A percentile compares a stretch with the other conserved stretches of the same genome.
These are phyloP conservation scores for Neuroterus valhalla DNA, from an alignment of 1,140 invertebrate genomes.

Conservation along the genomic window DNA sequence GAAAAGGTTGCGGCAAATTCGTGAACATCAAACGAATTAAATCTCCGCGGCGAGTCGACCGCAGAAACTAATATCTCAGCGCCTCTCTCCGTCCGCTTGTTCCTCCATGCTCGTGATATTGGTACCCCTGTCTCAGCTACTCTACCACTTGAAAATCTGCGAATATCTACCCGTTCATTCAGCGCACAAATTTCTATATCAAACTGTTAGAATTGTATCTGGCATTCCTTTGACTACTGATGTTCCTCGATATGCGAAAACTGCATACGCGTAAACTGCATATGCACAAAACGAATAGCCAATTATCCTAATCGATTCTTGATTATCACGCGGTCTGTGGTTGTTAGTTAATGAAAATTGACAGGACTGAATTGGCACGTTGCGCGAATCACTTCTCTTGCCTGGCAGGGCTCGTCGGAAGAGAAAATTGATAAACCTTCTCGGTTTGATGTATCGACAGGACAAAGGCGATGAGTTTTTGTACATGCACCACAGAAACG, in stretches of 20 bases:
- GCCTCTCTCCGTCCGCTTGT: conserved; percentile 61
- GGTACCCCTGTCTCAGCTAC: conserved; percentile 51
- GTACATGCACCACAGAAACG: neutral
- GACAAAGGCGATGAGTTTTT: conserved; percentile 19
- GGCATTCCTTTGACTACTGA: too few relatives aligned
- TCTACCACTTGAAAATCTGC: conserved; percentile 52
- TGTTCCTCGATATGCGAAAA: too few relatives aligned
- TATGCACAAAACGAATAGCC: neutral
- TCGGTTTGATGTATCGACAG: conserved; percentile 13
- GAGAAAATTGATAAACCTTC: conserved; percentile 2
- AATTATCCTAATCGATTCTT: conserved; percentile 1
- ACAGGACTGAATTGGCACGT: conserved; percentile 16
- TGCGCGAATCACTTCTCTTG: conserved; percentile 6
- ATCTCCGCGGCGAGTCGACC: conserved; percentile 73
- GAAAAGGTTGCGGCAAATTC: conserved; percentile 71
- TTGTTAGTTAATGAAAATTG: conserved; percentile 27
- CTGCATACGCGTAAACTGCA: too few relatives aligned
- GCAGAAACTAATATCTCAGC: conserved; percentile 76
- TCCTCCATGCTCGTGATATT: conserved; percentile 49
- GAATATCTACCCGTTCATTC: conserved; percentile 59
- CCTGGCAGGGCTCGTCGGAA: neutral
- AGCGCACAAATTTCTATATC: conserved; percentile 51
- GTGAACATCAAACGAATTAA: conserved; percentile 77
- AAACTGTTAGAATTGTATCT: too few relatives aligned
- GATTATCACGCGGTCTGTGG: neutral